Evolutionary conservation across 2,113 vertebrate genomes (phyloP), one percentile per base, ranked within the genome.

Genomic region (Brachyistius frenatus): DNA sequence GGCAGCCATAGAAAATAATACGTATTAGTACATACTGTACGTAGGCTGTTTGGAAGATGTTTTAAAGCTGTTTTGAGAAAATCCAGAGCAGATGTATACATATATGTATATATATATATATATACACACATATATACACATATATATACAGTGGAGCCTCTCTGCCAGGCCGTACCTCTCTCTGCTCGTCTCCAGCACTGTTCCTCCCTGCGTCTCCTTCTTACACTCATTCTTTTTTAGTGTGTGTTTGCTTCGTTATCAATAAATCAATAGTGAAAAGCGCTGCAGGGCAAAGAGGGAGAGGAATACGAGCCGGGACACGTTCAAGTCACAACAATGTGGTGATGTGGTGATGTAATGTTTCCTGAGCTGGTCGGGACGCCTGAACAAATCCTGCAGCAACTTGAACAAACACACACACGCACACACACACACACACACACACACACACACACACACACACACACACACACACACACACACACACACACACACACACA

Each of bases 291-390:
- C 66, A 35, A 58, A 32, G 44, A 54, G 35, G 63, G 60, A 83
- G 49, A 63, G 41, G 13, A 71, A 55, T 4, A 74, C 52, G 65
- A 53, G 84, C 53, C 57, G 0, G 7, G 73, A 66, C 91, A 87
- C 7, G 87, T 87, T 65, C 5, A 35, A 74, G 23, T 5, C 70
- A 84, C 49, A 80, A 84, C 75, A 83, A 57, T 65, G 36, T 0
- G 39, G 67, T 78, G 80, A 86, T 68, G 83, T 46, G 39, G 67
- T 78, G 80, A 86, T 68, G 83, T 46, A 80, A 78, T 46, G 66
- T 71, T 66, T 67, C 61, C 67, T 72, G 30, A 73, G 58, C 62
- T 60, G 39, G 53, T 56, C 54, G 46, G 23, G 5, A 50, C 14
- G 36, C 46, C 8, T 57, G 5, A 32, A 69, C 44, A 56, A 72